Conservation (phyloP, 2,888 invertebrate species). For the Cybosia mesomella region DNA sequence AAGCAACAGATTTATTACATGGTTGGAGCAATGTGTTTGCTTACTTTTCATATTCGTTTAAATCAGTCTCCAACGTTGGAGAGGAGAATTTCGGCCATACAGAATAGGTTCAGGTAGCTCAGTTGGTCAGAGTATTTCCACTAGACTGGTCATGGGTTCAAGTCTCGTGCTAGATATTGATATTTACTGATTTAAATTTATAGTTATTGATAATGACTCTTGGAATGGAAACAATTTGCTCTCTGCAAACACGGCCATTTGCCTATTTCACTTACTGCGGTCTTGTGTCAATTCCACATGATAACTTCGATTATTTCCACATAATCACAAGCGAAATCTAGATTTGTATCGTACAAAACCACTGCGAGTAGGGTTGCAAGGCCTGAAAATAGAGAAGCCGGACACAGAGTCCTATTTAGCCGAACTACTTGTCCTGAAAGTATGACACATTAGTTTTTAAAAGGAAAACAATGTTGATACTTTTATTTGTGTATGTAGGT, state of each 20-base stretch:
- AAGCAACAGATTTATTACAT: no score
- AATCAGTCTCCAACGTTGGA: no score
- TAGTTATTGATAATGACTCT: no score
- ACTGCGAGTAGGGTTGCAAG: constrained; percentile 5
- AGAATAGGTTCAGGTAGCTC: no score
- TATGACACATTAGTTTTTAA: neutral
- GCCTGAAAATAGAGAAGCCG: neutral
- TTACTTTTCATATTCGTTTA: no score
- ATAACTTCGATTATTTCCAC: constrained; percentile 1
- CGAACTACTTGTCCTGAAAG: neutral
- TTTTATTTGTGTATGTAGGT: no score
- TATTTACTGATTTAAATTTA: no score
- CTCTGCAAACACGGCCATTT: neutral
- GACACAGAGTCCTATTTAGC: neutral
- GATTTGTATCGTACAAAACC: constrained; percentile 16
- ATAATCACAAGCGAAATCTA: constrained; percentile 28
- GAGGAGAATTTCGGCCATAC: no score
- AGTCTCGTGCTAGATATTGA: no score
- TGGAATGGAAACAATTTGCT: neutral
- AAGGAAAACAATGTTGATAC: neutral
- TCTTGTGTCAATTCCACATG: constrained; percentile 3
- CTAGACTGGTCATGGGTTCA: no score
- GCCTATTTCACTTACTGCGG: neutral
- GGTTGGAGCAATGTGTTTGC: no score
- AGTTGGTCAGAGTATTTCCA: no score